Evolutionary conservation across 2,888 invertebrate species (phyloP), one percentile per base, ranked within the genome.

Genomic region (Limnephilus lunatus): DNA sequence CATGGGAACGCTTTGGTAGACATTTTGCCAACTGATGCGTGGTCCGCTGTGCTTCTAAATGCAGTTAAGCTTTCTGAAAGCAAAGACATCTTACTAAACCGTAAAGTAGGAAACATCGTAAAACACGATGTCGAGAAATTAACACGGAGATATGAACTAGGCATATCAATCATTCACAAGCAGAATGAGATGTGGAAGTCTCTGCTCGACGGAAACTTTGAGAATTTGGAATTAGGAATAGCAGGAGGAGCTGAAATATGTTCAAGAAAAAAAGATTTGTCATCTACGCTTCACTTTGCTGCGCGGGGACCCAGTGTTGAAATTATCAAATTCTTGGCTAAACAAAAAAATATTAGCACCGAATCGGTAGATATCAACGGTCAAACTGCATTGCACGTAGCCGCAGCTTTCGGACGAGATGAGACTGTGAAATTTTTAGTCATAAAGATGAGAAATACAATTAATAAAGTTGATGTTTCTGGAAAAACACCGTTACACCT

Each of bases 371-470:
- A 85, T 35, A 35, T 85, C 19, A 44, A 48, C 15, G 48, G 48
- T 15, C 48, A 48, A 48, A 48, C 48, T 48, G 48, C 48, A 48
- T 15, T 48, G n/a, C 44, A 39, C 25, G 32, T 82, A 5, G 82
- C 82, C 30, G 82, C 82, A 4, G 82, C n/a, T 3, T 82, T 82
- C 32, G 82, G 39, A 35, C 39, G 85, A n/a, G 85, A 35, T 25
- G n/a, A 25, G 15, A 85, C n/a, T 85, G 85, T 85, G 39, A 44
- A 85, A n/a, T 85, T 85, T 39, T n/a, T 85, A n/a, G n/a, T 85
- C 3, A 5, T 25, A 35, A 39, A 39, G 3, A 35, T 85, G 32
- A 39, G n/a, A 35, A 35, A n/a, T 4, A 5, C 19, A 15, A 39
- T 39, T 11, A 39, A 39, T 39, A 11, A 39, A 39, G 39, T 39